Conservation (phyloP, 1,140 invertebrate species). For the Solen grandis region DNA sequence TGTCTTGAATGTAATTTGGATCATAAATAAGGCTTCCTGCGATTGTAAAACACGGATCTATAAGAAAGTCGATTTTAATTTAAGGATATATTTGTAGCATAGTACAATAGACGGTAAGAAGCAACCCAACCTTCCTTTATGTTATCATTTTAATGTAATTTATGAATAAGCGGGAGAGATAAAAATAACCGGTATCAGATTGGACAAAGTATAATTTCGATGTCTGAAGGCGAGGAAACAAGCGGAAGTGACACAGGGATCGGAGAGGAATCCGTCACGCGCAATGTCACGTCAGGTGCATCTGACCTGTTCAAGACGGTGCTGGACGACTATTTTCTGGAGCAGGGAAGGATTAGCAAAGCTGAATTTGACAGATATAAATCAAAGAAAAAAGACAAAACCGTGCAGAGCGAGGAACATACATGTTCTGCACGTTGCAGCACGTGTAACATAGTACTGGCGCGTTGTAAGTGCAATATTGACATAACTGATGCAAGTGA, state of each 20-base stretch:
- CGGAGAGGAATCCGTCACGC: background rate
- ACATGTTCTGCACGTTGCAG: slow-evolving; percentile 21
- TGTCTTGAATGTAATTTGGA: no score
- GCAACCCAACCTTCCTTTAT: no score
- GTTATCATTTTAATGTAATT: no score
- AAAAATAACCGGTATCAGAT: no score
- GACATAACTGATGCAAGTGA: slow-evolving; percentile 23
- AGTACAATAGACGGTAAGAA: no score
- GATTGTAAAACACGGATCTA: no score
- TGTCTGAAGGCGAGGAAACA: slow-evolving; percentile 11
- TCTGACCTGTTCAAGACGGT: slow-evolving; percentile 40
- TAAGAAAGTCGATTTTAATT: no score
- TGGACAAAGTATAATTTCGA: no score
- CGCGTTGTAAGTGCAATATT: slow-evolving; percentile 43
- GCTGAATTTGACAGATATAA: slow-evolving; percentile 43
- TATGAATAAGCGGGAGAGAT: no score
- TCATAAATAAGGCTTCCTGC: no score
- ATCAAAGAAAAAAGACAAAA: slow-evolving; percentile 7
- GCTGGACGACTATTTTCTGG: slow-evolving; percentile 31
- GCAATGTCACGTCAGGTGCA: background rate
- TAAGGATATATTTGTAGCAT: no score
- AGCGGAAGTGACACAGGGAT: slow-evolving; percentile 5
- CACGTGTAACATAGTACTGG: slow-evolving; percentile 11
- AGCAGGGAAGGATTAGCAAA: slow-evolving; percentile 34
- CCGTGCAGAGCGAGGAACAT: slow-evolving; percentile 24